A percentile compares a stretch with the other conserved stretches of the same genome.
Evolutionary conservation across 2,888 invertebrate genomes (phyloP).

Genomic region (Tetragonula carbonaria): DNA sequence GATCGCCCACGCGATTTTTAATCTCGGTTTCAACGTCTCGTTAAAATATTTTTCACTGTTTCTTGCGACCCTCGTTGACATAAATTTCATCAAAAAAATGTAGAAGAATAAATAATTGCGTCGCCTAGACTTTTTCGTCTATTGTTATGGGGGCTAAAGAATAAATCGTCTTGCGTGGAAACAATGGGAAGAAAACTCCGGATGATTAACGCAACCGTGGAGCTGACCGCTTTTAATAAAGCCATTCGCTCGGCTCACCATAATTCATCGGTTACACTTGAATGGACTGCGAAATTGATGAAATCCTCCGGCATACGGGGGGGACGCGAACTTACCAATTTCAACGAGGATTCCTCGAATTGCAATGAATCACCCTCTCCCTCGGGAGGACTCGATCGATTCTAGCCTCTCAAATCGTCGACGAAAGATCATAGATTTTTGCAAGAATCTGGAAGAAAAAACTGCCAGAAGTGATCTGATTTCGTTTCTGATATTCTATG

Average conservation of each 20-base stretch:
- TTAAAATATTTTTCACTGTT: background rate
- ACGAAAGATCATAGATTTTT: background rate
- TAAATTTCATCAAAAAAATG: background rate
- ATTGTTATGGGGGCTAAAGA: background rate
- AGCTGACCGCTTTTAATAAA: conserved; percentile 51
- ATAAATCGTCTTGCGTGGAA: background rate
- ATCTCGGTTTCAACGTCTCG: no score
- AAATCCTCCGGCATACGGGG: conserved; percentile 43
- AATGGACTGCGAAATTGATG: conserved; percentile 63
- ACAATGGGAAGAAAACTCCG: conserved; percentile 4
- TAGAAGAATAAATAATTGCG: background rate
- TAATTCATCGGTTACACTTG: conserved; percentile 57
- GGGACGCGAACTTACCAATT: conserved; percentile 54
- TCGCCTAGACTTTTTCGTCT: background rate
- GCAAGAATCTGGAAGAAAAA: background rate
- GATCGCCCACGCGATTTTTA: no score
- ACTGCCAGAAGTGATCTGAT: background rate
- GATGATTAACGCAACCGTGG: conserved; percentile 41
- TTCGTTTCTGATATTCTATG: background rate
- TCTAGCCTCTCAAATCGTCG: conserved; percentile 11
- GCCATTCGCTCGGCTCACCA: conserved; percentile 51
- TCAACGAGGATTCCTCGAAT: conserved; percentile 56
- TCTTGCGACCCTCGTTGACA: background rate
- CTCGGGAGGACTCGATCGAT: conserved; percentile 26
- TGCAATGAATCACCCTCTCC: conserved; percentile 66